These are phyloP conservation scores for Geophilus truncorum DNA, from an alignment of 2,888 invertebrate genomes.

Conservation along the genomic window DNA sequence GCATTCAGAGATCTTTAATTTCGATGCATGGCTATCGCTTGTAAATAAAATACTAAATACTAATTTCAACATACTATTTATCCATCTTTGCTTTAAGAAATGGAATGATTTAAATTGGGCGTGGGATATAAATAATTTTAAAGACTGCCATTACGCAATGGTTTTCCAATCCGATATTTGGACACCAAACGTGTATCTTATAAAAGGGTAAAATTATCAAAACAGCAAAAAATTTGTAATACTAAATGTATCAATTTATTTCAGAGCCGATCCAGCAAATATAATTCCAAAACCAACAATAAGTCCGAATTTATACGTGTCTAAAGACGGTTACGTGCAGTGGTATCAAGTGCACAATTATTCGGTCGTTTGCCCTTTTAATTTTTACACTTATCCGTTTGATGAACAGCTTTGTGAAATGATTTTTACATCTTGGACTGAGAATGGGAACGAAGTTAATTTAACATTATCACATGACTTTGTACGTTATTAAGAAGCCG, in stretches of 20 bases:
- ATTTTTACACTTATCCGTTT: constrained; percentile 66
- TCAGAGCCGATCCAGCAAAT: not conserved
- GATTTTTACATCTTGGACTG: constrained; percentile 68
- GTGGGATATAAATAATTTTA: not conserved
- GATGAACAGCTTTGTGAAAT: constrained; percentile 65
- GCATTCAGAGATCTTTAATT: not conserved
- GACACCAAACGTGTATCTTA: not conserved
- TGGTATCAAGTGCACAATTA: constrained; percentile 53
- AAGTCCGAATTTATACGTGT: not conserved
- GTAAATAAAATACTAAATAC: not conserved
- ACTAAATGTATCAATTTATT: too few species aligned
- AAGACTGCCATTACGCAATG: not conserved
- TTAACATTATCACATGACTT: too few species aligned
- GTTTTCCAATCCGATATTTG: not conserved
- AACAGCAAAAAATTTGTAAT: too few species aligned
- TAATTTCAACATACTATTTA: not conserved
- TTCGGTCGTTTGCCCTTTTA: constrained; percentile 58
- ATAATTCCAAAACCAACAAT: not conserved
- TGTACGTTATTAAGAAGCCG: too few species aligned
- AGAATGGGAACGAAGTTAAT: constrained; percentile 59
- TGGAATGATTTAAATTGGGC: not conserved
- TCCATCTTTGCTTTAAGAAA: not conserved
- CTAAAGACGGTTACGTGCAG: not conserved
- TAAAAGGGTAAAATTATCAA: not conserved
- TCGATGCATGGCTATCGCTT: not conserved